These are phyloP conservation scores for Caenorhabditis japonica DNA, from an alignment of 2,888 invertebrate species.

Conservation along the genomic window DNA sequence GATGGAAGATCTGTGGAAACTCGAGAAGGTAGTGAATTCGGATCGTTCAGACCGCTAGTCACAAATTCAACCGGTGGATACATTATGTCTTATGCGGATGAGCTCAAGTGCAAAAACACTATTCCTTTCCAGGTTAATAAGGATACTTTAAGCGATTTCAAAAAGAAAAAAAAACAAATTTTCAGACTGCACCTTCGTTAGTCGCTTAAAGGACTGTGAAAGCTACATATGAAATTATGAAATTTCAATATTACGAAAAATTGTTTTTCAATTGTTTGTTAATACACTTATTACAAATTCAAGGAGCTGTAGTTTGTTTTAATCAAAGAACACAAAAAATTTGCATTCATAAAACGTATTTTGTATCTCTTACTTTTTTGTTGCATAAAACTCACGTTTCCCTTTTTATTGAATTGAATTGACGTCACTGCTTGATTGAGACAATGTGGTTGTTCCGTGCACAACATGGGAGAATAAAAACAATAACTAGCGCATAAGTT, in stretches of 20 bases:
- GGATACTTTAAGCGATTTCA: background rate
- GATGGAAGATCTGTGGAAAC: slow-evolving; percentile 62
- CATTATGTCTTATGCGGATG: slow-evolving; percentile 67
- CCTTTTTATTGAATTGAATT: no score
- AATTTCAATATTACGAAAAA: no score
- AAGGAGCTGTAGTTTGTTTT: no score
- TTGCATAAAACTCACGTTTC: slow-evolving; percentile 41
- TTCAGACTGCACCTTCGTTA: slow-evolving; percentile 57
- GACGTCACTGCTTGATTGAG: slow-evolving; percentile 27
- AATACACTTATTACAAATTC: no score
- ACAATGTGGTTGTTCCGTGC: slow-evolving; percentile 30
- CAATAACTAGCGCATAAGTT: slow-evolving; percentile 8
- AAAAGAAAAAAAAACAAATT: background rate
- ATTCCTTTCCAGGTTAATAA: slow-evolving; percentile 68
- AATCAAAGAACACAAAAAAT: no score
- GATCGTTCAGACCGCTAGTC: slow-evolving; percentile 69
- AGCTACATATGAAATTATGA: no score
- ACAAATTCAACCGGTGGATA: slow-evolving; percentile 66
- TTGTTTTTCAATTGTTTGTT: no score
- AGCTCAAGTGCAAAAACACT: slow-evolving; percentile 64
- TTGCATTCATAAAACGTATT: slow-evolving; percentile 30
- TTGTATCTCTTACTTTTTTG: slow-evolving; percentile 11
- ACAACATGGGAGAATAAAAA: slow-evolving; percentile 16
- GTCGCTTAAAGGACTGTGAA: slow-evolving; percentile 38
- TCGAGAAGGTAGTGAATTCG: slow-evolving; percentile 59